Conservation (phyloP, 2,797 vertebrate genomes). For the Lacerta viridis region DNA sequence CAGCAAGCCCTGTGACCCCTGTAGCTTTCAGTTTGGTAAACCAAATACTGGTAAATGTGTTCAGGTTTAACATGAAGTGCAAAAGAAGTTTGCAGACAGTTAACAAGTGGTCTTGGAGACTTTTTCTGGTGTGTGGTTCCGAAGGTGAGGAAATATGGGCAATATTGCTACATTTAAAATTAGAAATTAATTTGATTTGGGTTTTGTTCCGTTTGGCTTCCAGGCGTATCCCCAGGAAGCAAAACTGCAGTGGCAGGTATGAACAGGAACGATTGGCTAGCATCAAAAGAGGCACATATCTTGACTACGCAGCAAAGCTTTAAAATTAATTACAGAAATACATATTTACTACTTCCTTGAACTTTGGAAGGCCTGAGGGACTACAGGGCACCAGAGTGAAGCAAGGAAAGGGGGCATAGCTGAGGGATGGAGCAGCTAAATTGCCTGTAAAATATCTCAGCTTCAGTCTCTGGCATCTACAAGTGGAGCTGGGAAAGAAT, state of each 20-base stretch:
- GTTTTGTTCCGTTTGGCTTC: slow-evolving; percentile 34
- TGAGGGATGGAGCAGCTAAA: background rate
- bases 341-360: slow-evolving; percentile 30
- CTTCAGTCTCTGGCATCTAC: background rate
- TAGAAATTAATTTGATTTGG: background rate
- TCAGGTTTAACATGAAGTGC: background rate
- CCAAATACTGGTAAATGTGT: background rate
- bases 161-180: background rate
- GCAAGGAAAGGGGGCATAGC: background rate
- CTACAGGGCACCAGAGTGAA: background rate
- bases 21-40: background rate
- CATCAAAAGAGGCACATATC: slow-evolving; percentile 4
- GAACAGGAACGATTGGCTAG: background rate
- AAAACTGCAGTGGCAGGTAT: background rate
- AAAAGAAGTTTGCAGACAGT: background rate
- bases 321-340: slow-evolving; percentile 17
- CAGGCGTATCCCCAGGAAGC: background rate
- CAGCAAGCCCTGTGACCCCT: background rate
- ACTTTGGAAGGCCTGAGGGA: background rate
- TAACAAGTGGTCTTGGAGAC: background rate
- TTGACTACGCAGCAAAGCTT: slow-evolving; percentile 32
- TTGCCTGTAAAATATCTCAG: background rate
- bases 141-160: background rate
- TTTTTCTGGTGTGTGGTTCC: background rate
- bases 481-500: background rate